Evolutionary conservation across 2,113 vertebrate genomes (phyloP).

Genomic region (Toxotes jaculatrix): DNA sequence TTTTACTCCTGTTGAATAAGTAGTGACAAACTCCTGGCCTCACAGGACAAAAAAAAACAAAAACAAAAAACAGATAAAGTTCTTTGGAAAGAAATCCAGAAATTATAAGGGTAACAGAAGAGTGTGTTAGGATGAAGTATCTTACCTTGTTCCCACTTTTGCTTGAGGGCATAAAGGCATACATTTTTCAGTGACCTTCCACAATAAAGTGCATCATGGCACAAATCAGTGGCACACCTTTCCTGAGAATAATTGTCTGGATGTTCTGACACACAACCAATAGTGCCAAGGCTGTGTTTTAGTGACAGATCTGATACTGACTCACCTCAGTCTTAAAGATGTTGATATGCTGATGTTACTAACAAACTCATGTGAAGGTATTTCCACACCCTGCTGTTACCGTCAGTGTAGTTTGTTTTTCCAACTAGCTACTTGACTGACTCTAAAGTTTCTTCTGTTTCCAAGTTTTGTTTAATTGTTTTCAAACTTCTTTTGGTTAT

Average conservation of each 20-base stretch:
- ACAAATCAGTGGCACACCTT: conserved; percentile 27
- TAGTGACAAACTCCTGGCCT: not conserved
- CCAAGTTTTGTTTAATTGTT: no score
- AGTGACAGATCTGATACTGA: not conserved
- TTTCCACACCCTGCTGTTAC: conserved; percentile 39
- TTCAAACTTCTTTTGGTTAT: no score
- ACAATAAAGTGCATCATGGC: not conserved
- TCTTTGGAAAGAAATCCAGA: no score
- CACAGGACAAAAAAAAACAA: not conserved
- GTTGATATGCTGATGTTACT: conserved; percentile 15
- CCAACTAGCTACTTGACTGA: not conserved
- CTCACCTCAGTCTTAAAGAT: not conserved
- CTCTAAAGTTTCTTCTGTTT: not conserved
- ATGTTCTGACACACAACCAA: not conserved
- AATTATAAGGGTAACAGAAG: not conserved
- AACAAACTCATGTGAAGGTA: not conserved
- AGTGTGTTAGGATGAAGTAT: not conserved
- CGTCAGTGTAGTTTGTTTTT: not conserved
- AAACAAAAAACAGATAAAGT: no score
- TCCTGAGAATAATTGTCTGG: not conserved
- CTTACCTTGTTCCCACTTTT: conserved; percentile 8
- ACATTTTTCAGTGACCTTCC: not conserved
- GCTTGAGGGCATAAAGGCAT: not conserved
- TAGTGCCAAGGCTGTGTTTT: not conserved
- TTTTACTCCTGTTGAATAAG: not conserved